These are phyloP conservation scores for Drosophila robusta DNA, from an alignment of 2,888 invertebrate species.

Conservation along the genomic window DNA sequence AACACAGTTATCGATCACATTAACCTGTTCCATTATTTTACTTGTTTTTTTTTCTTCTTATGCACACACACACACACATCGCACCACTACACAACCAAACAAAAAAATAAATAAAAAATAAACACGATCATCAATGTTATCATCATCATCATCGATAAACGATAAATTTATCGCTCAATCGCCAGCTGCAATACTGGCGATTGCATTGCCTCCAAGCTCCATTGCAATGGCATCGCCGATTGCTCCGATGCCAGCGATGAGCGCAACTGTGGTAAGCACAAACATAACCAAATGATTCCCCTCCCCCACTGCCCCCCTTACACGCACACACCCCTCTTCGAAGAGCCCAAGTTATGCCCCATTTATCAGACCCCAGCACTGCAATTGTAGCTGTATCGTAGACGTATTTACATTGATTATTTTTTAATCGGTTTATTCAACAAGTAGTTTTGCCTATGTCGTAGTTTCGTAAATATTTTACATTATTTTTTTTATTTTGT, in stretches of 20 bases:
- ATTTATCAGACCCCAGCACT: conserved; percentile 5
- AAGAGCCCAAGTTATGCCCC: neutral
- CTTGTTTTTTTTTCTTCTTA: conserved; percentile 15
- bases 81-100: conserved; percentile 3
- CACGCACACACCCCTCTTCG: neutral
- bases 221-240: conserved; percentile 87
- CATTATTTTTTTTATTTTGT: neutral
- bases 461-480: conserved; percentile 3
- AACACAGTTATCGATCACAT: conserved; percentile 13
- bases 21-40: conserved; percentile 19
- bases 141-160: conserved; percentile 29
- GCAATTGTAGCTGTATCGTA: conserved; percentile 20
- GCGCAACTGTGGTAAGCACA: conserved; percentile 86
- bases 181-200: conserved; percentile 87
- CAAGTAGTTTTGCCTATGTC: conserved; percentile 2
- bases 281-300: neutral
- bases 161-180: conserved; percentile 36
- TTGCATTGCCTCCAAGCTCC: conserved; percentile 87
- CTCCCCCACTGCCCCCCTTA: neutral
- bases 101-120: too few species aligned
- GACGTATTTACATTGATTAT: neutral
- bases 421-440: neutral
- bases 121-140: conserved; percentile 32
- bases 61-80: conserved; percentile 17
- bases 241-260: conserved; percentile 89